Evolutionary conservation across 2,113 vertebrate species (phyloP), one percentile per base, ranked within the genome.

Genomic region (Crotophaga sulcirostris): DNA sequence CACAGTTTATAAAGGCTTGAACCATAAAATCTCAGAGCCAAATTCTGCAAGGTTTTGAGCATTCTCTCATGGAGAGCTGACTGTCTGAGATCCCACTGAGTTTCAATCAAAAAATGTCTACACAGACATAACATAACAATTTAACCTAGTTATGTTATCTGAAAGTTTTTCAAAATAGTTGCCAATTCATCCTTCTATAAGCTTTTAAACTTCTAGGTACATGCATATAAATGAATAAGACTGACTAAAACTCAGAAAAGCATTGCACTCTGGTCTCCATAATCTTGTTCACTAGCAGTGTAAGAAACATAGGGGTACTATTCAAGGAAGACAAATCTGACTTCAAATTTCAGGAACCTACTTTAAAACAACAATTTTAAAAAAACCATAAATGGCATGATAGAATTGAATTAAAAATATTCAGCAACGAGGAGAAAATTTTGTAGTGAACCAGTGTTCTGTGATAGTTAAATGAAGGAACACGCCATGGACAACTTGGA

Each of bases 1-100:
- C 69, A 77, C 60, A 79, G 83, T 89, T 95, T 95, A 84, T 94
- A 92, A 92, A 93, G 76, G 44, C 52, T 82, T 94, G 94, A 91
- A 92, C 81, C 7, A 0, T 90, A 88, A 80, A 91, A 62, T 70
- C 66, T 63, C 38, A 0, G 29, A 93, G 77, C n/a, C 64, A 62
- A 66, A 38, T 60, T 60, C n/a, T 3, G 67, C 18, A 76, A 79
- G 24, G 42, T 72, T 67, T 38, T 92, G 80, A 92, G 34, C 24
- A 17, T 42, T 67, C 66, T 73, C 55, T 74, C 63, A 36, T 1
- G 25, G 47, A 90, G 44, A 4, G 10, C 81, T 73, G 64, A 52
- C 59, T 83, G 72, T 47, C 47, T 18, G 16, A 51, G 36, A 7
- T 66, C 34, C 40, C 51, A 31, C 49, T 33, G 44, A 59, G 28